phyloP scores from a whole-genome alignment of 2,888 invertebrate species.

The Pantelozetes paolii region DNA sequence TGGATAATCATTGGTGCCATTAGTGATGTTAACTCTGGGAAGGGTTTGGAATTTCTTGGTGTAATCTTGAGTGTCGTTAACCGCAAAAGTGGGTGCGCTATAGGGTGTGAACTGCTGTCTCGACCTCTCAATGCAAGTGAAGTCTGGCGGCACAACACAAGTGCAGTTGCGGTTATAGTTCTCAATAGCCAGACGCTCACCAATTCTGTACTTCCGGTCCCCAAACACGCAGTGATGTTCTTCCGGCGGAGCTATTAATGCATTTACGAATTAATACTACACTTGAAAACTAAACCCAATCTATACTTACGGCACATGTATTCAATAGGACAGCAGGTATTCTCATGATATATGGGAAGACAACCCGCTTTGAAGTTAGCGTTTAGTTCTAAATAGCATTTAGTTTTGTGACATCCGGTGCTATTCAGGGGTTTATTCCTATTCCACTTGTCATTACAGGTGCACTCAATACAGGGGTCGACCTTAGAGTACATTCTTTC shows the following conservation, averaged over 20 bases:
- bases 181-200: background rate
- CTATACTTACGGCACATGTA: conserved; percentile 46
- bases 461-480: conserved; percentile 44
- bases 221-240: background rate
- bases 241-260: background rate
- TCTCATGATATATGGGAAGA: conserved; percentile 46
- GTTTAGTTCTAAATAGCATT: conserved; percentile 39
- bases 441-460: conserved; percentile 44
- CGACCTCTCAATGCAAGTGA: conserved; percentile 18
- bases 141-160: background rate
- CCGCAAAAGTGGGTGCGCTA: background rate
- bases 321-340: conserved; percentile 45
- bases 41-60: conserved; percentile 2
- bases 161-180: background rate
- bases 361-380: conserved; percentile 38
- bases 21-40: background rate
- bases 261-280: background rate
- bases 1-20: background rate
- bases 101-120: background rate
- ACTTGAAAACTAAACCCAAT: background rate
- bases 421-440: conserved; percentile 13
- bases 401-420: conserved; percentile 42
- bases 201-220: background rate
- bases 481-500: conserved; percentile 42
- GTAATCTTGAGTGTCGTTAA: background rate